A percentile compares a stretch with the other conserved stretches of the same genome.
phyloP scores from a whole-genome alignment of 2,797 vertebrate genomes.

The Heterohyrax brucei region DNA sequence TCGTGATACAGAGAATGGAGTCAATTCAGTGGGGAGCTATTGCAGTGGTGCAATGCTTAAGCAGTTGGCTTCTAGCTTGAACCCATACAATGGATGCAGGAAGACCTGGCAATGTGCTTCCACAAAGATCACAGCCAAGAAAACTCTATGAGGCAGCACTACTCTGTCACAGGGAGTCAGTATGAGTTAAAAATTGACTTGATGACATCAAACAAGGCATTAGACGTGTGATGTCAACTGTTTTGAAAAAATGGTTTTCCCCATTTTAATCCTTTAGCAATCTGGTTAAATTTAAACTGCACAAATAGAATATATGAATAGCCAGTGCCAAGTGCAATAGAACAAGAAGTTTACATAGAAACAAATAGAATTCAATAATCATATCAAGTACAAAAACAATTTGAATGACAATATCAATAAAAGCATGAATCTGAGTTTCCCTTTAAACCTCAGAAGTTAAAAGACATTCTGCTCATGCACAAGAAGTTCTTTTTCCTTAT shows the following conservation, averaged over 20 bases:
- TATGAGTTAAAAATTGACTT: too few relatives aligned
- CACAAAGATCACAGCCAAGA: too few relatives aligned
- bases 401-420: neutral
- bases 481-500: neutral
- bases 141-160: too few relatives aligned
- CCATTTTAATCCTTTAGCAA: neutral
- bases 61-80: too few relatives aligned
- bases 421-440: neutral
- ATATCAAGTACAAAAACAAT: neutral
- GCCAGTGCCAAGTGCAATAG: neutral
- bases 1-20: neutral
- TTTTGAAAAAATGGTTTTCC: slow-evolving; percentile 29
- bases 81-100: too few relatives aligned
- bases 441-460: slow-evolving; percentile 16
- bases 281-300: neutral
- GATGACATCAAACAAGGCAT: neutral
- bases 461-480: neutral
- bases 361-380: slow-evolving; percentile 5
- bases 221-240: neutral
- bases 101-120: too few relatives aligned
- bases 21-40: neutral
- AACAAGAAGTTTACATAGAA: neutral
- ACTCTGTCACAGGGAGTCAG: too few relatives aligned
- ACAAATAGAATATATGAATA: neutral
- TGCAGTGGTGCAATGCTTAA: neutral